Percentiles rank a stretch among this genome's conserved stretches.
phyloP scores from a whole-genome alignment of 2,113 vertebrate genomes.

The Otolemur garnettii region DNA sequence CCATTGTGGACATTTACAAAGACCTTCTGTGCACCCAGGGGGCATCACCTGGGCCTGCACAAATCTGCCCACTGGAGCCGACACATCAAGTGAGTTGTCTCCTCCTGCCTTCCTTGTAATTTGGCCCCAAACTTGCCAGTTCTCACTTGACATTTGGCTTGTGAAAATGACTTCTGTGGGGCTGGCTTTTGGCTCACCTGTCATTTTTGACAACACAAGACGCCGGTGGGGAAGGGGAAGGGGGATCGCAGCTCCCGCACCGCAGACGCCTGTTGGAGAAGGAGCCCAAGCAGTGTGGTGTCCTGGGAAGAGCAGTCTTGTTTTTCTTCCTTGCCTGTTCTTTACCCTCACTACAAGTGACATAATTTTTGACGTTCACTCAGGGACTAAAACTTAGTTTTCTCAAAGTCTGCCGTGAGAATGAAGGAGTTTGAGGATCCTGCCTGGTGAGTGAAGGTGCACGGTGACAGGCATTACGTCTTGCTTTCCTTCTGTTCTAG shows the following conservation, averaged over 20 bases:
- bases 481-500: too few species aligned
- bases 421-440: background rate
- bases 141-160: constrained; percentile 57
- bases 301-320: background rate
- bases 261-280: background rate
- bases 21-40: constrained; percentile 30
- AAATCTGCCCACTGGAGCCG: background rate
- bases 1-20: constrained; percentile 54
- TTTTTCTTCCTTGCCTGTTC: constrained; percentile 5
- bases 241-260: background rate
- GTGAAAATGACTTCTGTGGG: constrained; percentile 22
- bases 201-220: background rate
- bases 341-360: background rate
- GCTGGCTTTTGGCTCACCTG: constrained; percentile 23
- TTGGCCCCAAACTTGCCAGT: background rate
- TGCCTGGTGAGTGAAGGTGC: background rate
- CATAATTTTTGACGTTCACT: background rate
- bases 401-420: background rate
- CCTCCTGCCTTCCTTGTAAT: background rate
- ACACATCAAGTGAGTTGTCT: background rate
- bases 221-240: background rate
- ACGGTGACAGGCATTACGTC: background rate
- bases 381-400: background rate
- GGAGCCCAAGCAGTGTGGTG: background rate
- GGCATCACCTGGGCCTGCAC: background rate